A percentile compares a stretch with the other conserved stretches of the same genome.
Evolutionary conservation across 2,113 vertebrate species (phyloP).

Genomic region (Catharus minimus): DNA sequence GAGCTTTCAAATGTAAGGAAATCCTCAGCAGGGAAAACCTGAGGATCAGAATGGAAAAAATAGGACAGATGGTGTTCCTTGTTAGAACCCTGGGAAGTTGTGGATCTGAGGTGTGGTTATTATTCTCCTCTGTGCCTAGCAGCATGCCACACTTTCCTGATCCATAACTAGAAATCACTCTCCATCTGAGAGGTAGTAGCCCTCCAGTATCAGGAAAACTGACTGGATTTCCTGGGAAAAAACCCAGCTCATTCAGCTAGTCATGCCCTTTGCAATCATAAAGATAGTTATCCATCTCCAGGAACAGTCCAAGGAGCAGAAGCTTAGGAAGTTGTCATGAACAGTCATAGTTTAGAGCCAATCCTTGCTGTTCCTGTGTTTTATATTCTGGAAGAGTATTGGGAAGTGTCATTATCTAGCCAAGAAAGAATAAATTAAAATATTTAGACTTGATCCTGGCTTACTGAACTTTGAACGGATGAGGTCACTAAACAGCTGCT

Average conservation of each 20-base stretch:
- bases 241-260: rapidly evolving
- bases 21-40: background rate
- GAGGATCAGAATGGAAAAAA: background rate
- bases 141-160: background rate
- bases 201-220: background rate
- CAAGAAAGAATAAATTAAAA: background rate
- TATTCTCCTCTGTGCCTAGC: background rate
- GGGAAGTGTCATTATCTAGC: background rate
- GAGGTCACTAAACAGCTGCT: background rate
- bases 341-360: background rate
- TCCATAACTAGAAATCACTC: background rate
- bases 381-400: background rate
- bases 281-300: background rate
- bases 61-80: background rate
- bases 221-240: background rate
- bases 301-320: background rate
- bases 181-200: background rate
- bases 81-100: background rate
- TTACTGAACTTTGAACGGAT: background rate
- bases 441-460: background rate
- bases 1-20: background rate
- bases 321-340: background rate
- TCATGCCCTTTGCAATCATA: background rate
- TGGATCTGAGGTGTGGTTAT: background rate
- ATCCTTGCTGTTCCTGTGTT: background rate